Evolutionary conservation across 92 coral and sea anemone species (phyloP).

Genomic region (Ricordea florida): DNA sequence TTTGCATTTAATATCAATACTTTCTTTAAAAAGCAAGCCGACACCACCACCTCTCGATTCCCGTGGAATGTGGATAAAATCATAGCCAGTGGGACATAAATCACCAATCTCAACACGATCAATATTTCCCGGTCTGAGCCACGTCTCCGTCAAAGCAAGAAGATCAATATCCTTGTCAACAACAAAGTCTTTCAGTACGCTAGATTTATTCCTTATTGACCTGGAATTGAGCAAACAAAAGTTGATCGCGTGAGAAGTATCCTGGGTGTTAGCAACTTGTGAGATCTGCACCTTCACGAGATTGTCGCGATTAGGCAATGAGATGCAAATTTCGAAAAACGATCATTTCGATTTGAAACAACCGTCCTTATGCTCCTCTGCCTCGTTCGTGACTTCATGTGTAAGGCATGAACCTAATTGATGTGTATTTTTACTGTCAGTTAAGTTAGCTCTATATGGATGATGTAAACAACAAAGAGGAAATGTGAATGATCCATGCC

Average conservation of each 20-base stretch:
- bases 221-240: neutral
- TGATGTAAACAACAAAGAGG: no score
- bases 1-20: neutral
- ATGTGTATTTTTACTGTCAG: no score
- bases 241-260: no score
- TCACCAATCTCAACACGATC: conserved; percentile 9
- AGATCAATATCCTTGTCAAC: conserved; percentile 2
- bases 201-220: neutral
- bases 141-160: conserved; percentile 1
- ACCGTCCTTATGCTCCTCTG: neutral
- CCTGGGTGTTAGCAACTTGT: neutral
- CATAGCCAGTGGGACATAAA: conserved; percentile 1
- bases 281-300: neutral
- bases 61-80: conserved; percentile 4
- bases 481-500: no score
- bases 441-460: no score
- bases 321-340: neutral
- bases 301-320: neutral
- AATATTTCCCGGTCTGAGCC: conserved; percentile 2
- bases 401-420: no score
- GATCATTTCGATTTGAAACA: neutral
- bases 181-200: conserved; percentile 12
- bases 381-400: no score
- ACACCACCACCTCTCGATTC: conserved; percentile 3
- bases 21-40: neutral